Evolutionary conservation across 2,113 vertebrate genomes (phyloP).

Genomic region (Phrynosoma platyrhinos): DNA sequence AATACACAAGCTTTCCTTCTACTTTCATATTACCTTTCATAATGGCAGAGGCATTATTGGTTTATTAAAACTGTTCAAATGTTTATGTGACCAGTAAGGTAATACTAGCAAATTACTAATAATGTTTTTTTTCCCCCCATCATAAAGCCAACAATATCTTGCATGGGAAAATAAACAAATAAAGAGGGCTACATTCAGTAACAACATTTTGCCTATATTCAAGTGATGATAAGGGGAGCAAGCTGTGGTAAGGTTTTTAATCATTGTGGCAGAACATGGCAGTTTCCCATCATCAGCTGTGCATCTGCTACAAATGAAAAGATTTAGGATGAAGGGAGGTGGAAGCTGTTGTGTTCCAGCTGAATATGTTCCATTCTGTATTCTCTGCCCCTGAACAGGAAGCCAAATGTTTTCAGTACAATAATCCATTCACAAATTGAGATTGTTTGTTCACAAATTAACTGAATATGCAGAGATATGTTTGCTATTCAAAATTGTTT

Average conservation of each 20-base stretch:
- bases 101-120: conserved; percentile 24
- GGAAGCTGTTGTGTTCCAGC: background rate
- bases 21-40: background rate
- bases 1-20: too few relatives aligned
- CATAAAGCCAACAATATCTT: background rate
- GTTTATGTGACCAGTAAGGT: conserved; percentile 29
- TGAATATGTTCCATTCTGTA: conserved; percentile 11
- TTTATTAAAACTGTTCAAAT: conserved; percentile 30
- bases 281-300: conserved; percentile 30
- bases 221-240: conserved; percentile 14
- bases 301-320: conserved; percentile 37
- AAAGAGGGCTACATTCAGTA: background rate
- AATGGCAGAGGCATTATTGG: background rate
- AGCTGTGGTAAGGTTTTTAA: conserved; percentile 39
- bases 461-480: conserved; percentile 35
- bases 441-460: conserved; percentile 30
- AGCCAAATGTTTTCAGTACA: conserved; percentile 15
- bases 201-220: conserved; percentile 43
- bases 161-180: background rate
- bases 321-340: background rate
- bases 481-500: conserved; percentile 17
- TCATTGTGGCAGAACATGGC: conserved; percentile 30
- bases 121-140: conserved; percentile 25
- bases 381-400: conserved; percentile 21
- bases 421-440: background rate